Percentiles rank a stretch among this genome's conserved stretches.
Evolutionary conservation across 2,113 vertebrate genomes (phyloP).

Genomic region (Oreochromis niloticus): DNA sequence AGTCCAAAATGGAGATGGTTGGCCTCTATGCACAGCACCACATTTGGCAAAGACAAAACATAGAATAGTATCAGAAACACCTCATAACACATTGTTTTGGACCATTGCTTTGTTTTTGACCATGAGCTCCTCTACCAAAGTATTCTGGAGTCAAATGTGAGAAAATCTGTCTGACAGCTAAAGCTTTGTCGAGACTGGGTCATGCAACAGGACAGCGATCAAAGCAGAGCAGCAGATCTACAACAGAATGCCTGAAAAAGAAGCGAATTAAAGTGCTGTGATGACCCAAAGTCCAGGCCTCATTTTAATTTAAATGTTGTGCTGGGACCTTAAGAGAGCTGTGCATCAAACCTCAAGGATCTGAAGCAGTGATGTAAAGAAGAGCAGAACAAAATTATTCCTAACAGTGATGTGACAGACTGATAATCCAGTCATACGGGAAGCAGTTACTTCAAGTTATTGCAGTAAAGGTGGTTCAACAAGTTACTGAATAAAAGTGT

Average conservation of each 20-base stretch:
- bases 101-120: neutral
- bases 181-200: neutral
- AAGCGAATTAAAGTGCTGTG: fast-evolving
- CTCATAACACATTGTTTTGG: neutral
- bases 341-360: neutral
- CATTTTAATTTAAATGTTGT: neutral
- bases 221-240: neutral
- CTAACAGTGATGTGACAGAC: neutral
- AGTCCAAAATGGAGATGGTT: neutral
- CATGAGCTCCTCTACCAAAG: neutral
- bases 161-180: neutral
- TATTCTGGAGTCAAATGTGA: neutral
- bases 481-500: neutral
- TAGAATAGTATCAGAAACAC: neutral
- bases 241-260: neutral
- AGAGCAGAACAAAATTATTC: neutral
- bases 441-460: neutral
- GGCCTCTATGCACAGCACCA: neutral
- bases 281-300: neutral
- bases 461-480: neutral
- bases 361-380: neutral
- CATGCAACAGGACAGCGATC: neutral
- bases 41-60: neutral
- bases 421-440: neutral
- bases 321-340: fast-evolving